A percentile compares a stretch with the other conserved stretches of the same genome.
Conservation (phyloP, 2,113 vertebrate species). For the Oreocharis arfaki region DNA sequence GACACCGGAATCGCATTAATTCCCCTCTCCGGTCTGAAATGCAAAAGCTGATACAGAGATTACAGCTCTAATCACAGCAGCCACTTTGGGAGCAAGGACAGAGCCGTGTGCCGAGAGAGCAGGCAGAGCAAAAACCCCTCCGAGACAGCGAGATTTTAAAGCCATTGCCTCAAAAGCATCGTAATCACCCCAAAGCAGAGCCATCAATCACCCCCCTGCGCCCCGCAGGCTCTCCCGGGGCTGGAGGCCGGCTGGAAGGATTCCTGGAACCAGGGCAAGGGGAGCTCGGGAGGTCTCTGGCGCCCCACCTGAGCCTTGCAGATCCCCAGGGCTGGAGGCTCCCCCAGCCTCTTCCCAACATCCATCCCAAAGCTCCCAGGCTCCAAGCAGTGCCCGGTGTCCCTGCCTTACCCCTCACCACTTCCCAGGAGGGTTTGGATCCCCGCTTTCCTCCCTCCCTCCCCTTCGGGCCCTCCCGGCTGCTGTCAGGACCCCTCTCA, state of each 20-base stretch:
- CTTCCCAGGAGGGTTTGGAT: background rate
- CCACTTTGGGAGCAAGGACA: background rate
- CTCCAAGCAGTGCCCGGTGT: background rate
- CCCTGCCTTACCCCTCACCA: background rate
- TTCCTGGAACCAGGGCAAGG: accelerated
- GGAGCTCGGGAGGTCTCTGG: background rate
- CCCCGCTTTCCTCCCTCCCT: too few relatives aligned
- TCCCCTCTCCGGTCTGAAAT: background rate
- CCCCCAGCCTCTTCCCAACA: background rate
- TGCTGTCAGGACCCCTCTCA: accelerated
- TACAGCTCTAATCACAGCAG: slow-evolving; percentile 2
- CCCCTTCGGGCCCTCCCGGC: background rate
- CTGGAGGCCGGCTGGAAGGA: accelerated
- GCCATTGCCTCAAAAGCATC: accelerated
- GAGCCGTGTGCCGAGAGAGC: background rate
- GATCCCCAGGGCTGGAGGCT: background rate
- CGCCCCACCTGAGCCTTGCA: background rate
- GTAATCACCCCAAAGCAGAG: accelerated
- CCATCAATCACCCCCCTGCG: accelerated
- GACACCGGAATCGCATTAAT: background rate
- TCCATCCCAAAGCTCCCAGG: background rate
- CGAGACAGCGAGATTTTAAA: background rate
- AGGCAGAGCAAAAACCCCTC: background rate
- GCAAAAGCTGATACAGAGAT: background rate
- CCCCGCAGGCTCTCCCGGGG: background rate